A percentile compares a stretch with the other conserved stretches of the same genome.
Conservation (phyloP, 2,113 vertebrate genomes). For the Callipepla squamata region DNA sequence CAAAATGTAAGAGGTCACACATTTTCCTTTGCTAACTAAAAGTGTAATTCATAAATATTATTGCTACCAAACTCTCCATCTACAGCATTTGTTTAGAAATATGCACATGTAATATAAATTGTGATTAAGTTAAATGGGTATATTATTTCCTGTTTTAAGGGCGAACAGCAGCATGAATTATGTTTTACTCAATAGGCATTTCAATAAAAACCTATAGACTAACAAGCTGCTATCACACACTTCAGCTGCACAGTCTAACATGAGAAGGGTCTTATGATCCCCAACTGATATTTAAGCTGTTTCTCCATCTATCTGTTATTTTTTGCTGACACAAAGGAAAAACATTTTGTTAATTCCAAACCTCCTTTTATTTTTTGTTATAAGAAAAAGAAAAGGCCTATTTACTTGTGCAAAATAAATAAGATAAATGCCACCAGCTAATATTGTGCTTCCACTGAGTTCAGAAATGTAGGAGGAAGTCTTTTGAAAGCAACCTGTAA, state of each 20-base stretch:
- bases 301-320: conserved; percentile 19
- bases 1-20: conserved; percentile 89
- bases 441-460: not conserved
- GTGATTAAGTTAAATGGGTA: conserved; percentile 87
- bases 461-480: not conserved
- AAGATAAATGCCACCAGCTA: not conserved
- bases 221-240: not conserved
- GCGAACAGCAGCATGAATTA: conserved; percentile 84
- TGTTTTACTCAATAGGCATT: conserved; percentile 78
- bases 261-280: conserved; percentile 38
- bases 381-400: not conserved
- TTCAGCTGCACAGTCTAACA: conserved; percentile 51
- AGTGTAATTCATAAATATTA: conserved; percentile 91
- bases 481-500: not conserved
- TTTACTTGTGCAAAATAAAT: not conserved
- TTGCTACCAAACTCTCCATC: conserved; percentile 86
- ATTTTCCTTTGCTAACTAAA: conserved; percentile 89
- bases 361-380: not conserved
- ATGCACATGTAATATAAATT: conserved; percentile 89
- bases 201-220: conserved; percentile 71
- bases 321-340: conserved; percentile 31
- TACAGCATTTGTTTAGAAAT: conserved; percentile 87
- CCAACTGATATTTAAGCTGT: conserved; percentile 12
- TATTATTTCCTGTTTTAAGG: conserved; percentile 90
- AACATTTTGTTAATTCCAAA: conserved; percentile 7